A percentile compares a stretch with the other conserved stretches of the same genome.
These are phyloP conservation scores for Lasioglossum marginatum DNA, from an alignment of 2,888 invertebrate genomes.

Conservation along the genomic window DNA sequence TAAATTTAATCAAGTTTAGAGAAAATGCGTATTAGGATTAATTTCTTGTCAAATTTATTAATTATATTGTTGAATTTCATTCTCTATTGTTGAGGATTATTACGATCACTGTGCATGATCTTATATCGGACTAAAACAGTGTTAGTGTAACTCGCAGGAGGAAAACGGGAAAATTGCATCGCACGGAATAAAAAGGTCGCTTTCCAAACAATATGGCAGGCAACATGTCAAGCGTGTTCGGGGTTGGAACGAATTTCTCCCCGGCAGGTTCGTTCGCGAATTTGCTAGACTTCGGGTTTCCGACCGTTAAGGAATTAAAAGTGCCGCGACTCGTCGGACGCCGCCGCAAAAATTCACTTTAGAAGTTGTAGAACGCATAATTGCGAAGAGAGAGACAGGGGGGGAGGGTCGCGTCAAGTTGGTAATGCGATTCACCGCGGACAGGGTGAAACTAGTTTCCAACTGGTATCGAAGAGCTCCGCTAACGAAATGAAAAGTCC, in stretches of 20 bases:
- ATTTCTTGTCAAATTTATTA: too few relatives aligned
- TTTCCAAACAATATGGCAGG: neutral
- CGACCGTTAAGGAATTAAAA: neutral
- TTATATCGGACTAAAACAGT: too few relatives aligned
- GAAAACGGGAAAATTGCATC: too few relatives aligned
- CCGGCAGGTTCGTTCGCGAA: neutral
- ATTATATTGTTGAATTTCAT: too few relatives aligned
- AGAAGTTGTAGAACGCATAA: neutral
- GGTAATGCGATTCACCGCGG: conserved; percentile 35
- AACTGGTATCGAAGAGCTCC: conserved; percentile 1
- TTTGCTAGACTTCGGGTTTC: neutral
- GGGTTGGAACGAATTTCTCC: neutral
- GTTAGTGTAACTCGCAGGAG: too few relatives aligned
- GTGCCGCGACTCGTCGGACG: neutral
- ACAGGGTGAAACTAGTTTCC: conserved; percentile 21
- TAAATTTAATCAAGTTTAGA: too few relatives aligned
- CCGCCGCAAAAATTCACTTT: conserved; percentile 16
- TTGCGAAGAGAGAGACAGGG: neutral
- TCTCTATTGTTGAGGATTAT: too few relatives aligned
- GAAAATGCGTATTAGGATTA: too few relatives aligned
- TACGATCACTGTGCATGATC: too few relatives aligned
- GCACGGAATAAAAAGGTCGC: too few relatives aligned
- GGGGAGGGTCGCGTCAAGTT: conserved; percentile 6
- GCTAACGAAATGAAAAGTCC: conserved; percentile 37
- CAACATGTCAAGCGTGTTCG: neutral